A percentile compares a stretch with the other conserved stretches of the same genome.
phyloP scores from a whole-genome alignment of 2,888 invertebrate genomes.

The Eilema griseolum region DNA sequence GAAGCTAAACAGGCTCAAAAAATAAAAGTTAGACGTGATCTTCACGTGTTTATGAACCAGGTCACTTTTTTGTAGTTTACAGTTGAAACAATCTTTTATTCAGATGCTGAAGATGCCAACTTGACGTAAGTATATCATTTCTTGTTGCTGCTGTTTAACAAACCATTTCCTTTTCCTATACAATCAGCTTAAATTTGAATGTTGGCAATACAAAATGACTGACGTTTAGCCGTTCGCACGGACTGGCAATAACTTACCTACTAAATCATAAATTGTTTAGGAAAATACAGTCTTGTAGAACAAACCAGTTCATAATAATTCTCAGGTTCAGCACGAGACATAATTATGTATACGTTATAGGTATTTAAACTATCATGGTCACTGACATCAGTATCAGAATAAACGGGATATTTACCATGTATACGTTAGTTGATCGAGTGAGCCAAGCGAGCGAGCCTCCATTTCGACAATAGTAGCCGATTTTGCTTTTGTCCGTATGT shows the following conservation, averaged over 20 bases:
- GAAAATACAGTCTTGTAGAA: not conserved
- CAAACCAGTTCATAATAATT: not conserved
- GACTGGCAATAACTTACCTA: conserved; percentile 8
- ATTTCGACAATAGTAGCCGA: too few species aligned
- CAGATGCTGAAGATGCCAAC: not conserved
- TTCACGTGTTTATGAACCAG: too few species aligned
- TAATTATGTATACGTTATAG: not conserved
- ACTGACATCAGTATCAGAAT: too few species aligned
- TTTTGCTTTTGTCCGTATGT: too few species aligned
- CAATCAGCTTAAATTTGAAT: conserved; percentile 1
- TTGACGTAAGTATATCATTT: not conserved
- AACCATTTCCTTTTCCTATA: conserved; percentile 9
- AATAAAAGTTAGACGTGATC: too few species aligned
- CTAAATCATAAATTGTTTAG: conserved; percentile 5
- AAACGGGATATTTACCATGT: too few species aligned
- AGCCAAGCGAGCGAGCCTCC: too few species aligned
- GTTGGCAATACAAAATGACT: not conserved
- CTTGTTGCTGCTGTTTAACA: not conserved
- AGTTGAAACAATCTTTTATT: not conserved
- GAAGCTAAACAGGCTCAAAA: too few species aligned
- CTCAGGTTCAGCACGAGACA: not conserved
- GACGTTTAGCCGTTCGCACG: conserved; percentile 1
- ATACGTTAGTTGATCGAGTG: too few species aligned
- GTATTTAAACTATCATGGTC: too few species aligned
- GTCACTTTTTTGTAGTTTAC: too few species aligned